These are phyloP conservation scores for Sandelia bainsii DNA, from an alignment of 2,797 vertebrate species.

Conservation along the genomic window DNA sequence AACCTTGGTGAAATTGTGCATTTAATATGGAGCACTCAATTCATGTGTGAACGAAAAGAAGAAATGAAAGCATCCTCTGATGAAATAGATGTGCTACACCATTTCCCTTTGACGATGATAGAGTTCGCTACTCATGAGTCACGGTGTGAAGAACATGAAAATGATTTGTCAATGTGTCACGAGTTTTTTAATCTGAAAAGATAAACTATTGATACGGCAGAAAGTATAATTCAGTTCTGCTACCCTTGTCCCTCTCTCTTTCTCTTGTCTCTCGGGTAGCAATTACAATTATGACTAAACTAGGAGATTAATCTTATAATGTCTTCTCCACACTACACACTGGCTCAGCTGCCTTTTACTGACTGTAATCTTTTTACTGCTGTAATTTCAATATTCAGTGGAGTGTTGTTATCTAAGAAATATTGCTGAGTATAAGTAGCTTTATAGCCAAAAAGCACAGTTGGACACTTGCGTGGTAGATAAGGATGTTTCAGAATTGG, in stretches of 20 bases:
- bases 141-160: conserved; percentile 58
- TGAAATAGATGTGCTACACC: conserved; percentile 40
- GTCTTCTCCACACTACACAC: conserved; percentile 32
- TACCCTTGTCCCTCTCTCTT: conserved; percentile 21
- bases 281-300: conserved; percentile 61
- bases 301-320: conserved; percentile 52
- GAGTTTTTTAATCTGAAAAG: conserved; percentile 59
- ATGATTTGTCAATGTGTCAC: conserved; percentile 42
- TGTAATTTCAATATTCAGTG: conserved; percentile 34
- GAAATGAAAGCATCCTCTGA: conserved; percentile 62
- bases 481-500: not conserved
- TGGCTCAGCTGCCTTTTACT: conserved; percentile 50
- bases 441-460: conserved; percentile 12
- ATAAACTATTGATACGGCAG: conserved; percentile 56
- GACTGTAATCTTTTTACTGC: conserved; percentile 41
- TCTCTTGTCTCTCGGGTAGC: conserved; percentile 37
- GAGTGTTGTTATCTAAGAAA: conserved; percentile 28
- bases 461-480: not conserved
- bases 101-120: conserved; percentile 43
- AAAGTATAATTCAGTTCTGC: conserved; percentile 29
- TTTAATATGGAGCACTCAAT: conserved; percentile 73
- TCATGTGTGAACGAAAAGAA: conserved; percentile 66
- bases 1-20: conserved; percentile 69
- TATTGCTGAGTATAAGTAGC: not conserved
- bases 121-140: conserved; percentile 45